Percentiles rank a stretch among this genome's conserved stretches.
Conservation (phyloP, 2,113 vertebrate genomes). For the Gyps fulvus region DNA sequence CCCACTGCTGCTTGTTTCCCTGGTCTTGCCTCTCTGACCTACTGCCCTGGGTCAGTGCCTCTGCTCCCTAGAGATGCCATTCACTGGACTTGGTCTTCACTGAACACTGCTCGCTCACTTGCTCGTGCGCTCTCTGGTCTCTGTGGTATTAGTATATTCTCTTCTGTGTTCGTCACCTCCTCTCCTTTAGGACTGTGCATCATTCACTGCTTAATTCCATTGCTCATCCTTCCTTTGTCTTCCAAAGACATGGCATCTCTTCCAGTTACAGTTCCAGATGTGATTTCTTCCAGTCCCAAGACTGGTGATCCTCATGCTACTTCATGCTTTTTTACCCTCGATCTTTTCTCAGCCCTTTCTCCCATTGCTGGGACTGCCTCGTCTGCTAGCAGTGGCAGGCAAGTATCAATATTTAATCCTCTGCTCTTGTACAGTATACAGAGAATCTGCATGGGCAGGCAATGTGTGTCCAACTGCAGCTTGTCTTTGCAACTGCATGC, state of each 20-base stretch:
- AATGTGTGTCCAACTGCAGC: neutral
- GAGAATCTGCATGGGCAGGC: neutral
- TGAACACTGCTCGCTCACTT: neutral
- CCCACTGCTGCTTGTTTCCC: neutral
- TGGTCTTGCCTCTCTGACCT: neutral
- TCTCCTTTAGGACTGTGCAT: neutral
- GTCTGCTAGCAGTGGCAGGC: neutral
- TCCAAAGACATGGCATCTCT: neutral
- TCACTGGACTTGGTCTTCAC: neutral
- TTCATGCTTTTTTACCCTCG: neutral
- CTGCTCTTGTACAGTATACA: neutral
- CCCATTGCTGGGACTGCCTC: neutral
- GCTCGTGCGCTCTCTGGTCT: neutral
- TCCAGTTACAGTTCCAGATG: neutral
- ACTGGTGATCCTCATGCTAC: neutral
- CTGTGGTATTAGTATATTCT: neutral
- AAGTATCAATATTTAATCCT: neutral
- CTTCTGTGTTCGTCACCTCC: neutral
- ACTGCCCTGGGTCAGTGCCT: neutral
- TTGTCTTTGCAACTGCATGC: neutral
- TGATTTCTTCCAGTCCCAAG: neutral
- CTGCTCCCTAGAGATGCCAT: neutral
- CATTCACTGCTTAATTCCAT: neutral
- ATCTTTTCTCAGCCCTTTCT: neutral
- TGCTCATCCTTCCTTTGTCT: neutral